Base-by-base conservation (phyloP, 2,888 invertebrate genomes). In the Phlogophora meticulosa region DNA sequence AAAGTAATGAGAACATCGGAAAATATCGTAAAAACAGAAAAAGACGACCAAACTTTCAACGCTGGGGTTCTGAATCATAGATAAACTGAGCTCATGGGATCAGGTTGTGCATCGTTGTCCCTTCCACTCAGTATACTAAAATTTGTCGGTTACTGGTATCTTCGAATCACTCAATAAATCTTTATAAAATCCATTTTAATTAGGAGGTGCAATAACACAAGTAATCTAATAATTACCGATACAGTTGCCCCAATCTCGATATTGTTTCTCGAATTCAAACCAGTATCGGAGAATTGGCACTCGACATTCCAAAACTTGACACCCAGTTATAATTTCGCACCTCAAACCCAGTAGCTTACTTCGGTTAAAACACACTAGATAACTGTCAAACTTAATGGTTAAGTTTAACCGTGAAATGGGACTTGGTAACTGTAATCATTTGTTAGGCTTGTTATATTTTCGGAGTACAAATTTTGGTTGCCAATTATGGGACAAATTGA, bases 231-330 rank as follows among this genome's bases (percentile, higher is more conserved):
- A 51, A 76, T 65, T 59, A 59, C 52, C 48, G 51, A 36, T 45
- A 67, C 60, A 58, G 69, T 55, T 57, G 57, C 42, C 49, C 34
- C 36, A 49, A 68, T 81, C 60, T 72, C 60, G 60, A 79, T 76
- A 72, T 76, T 76, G 67, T 72, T 57, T 71, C 72, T 76, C 40
- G 62, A 71, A 55, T 61, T 58, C 13, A 51, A 80, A 82, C 80
- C 65, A 68, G 82, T 79, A 62, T 52, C 56, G 13, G 46, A 62
- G 72, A 72, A 80, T 80, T 81, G 36, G 55, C 38, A 48, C 53
- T 61, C 65, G 17, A 64, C 82, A 80, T 80, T 80, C 80, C 80
- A 40, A 52, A 53, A 46, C 38, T 46, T 65, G 65, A 62, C 62
- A 67, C n/a, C 58, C 38, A 43, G 62, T 68, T 74, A 75, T 76